A percentile compares a stretch with the other conserved stretches of the same genome.
Conservation (phyloP, 1,140 invertebrate genomes). For the Drosophila nigromelanica region DNA sequence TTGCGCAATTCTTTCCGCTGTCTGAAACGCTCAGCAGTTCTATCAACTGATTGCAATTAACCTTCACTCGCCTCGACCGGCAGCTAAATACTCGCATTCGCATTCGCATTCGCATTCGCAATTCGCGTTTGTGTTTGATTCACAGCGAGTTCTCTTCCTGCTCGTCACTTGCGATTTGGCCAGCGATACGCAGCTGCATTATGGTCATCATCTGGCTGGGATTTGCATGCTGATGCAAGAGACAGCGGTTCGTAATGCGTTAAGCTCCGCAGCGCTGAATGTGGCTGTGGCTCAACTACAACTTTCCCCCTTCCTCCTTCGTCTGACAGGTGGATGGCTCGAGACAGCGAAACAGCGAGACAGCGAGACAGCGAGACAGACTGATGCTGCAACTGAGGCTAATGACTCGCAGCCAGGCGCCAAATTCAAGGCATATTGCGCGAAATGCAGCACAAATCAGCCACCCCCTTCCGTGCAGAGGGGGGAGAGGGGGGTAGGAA, state of each 20-base stretch:
- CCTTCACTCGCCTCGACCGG: constrained; percentile 14
- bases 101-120: constrained; percentile 9
- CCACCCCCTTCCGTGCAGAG: neutral
- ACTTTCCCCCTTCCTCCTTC: no score
- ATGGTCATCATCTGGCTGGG: constrained; percentile 41
- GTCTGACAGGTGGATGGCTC: constrained; percentile 36
- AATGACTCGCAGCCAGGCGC: constrained; percentile 32
- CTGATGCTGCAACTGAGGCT: constrained; percentile 25
- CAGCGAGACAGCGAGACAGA: neutral
- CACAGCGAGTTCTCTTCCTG: constrained; percentile 26
- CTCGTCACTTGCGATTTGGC: constrained; percentile 39
- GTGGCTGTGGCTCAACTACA: neutral
- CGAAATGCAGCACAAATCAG: constrained; percentile 18
- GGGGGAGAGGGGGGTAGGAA: neutral
- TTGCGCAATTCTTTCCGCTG: constrained; percentile 41
- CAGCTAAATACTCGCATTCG: constrained; percentile 9
- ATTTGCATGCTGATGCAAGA: constrained; percentile 42
- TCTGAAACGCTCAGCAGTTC: constrained; percentile 35
- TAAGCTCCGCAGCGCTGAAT: constrained; percentile 16
- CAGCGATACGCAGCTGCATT: constrained; percentile 43
- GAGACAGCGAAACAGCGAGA: constrained; percentile 1
- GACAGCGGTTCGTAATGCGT: constrained; percentile 40
- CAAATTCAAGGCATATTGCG: constrained; percentile 44
- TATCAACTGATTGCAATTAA: constrained; percentile 41
- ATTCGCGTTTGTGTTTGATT: constrained; percentile 17